These are phyloP conservation scores for Zaprionus davidi DNA, from an alignment of 1,140 invertebrate species.

Conservation along the genomic window DNA sequence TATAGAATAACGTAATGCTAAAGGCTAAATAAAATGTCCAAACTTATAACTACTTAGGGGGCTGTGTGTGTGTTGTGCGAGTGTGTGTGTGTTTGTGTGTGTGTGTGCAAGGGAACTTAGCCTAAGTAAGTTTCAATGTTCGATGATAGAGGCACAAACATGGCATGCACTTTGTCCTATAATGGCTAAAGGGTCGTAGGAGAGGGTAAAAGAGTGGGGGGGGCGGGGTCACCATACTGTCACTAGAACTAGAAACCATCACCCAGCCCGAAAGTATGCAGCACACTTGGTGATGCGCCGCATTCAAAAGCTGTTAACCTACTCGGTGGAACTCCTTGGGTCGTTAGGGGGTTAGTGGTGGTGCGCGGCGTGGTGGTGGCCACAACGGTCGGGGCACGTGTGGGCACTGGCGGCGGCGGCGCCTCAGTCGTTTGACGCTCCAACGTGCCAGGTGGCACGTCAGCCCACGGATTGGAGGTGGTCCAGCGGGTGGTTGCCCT, in stretches of 20 bases:
- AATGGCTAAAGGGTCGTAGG: background rate
- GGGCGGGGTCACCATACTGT: background rate
- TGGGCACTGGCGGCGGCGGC: constrained; percentile 13
- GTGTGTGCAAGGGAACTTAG: constrained; percentile 27
- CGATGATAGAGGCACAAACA: constrained; percentile 44
- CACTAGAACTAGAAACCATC: constrained; percentile 2
- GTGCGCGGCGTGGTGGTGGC: constrained; percentile 17
- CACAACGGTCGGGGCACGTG: background rate
- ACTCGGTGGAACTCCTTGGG: constrained; percentile 49
- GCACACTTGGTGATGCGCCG: constrained; percentile 7
- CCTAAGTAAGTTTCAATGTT: constrained; percentile 75
- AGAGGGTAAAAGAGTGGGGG: background rate
- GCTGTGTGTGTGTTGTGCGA: constrained; percentile 7
- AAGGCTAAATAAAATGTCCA: constrained; percentile 55
- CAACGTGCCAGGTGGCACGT: constrained; percentile 8
- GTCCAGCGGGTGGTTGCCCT: constrained; percentile 1
- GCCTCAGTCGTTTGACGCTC: constrained; percentile 17
- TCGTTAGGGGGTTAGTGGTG: constrained; percentile 67
- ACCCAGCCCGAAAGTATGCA: constrained; percentile 26
- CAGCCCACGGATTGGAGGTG: constrained; percentile 16
- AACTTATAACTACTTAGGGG: constrained; percentile 34
- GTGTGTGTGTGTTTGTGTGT: constrained; percentile 20
- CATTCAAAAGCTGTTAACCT: constrained; percentile 40
- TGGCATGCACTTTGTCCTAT: constrained; percentile 66
- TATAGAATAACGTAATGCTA: constrained; percentile 48